A percentile compares a stretch with the other conserved stretches of the same genome.
Conservation (phyloP, 2,888 invertebrate species). For the Stramonita haemastoma region DNA sequence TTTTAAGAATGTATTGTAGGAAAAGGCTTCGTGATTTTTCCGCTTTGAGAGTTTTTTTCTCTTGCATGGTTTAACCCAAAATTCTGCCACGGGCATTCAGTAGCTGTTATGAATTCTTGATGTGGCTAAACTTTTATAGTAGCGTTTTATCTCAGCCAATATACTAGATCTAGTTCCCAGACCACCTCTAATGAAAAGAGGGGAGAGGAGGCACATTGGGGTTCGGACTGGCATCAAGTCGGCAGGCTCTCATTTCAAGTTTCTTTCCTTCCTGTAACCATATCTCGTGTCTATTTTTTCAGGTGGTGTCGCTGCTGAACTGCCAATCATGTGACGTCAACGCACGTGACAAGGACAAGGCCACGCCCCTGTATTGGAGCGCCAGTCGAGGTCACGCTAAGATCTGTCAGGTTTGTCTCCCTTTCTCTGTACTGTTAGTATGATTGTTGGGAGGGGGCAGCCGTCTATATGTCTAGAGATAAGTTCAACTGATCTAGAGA, state of each 20-base stretch:
- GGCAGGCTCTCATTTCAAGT: neutral
- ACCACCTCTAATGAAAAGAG: neutral
- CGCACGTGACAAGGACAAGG: constrained; percentile 58
- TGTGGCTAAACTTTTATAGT: too few relatives aligned
- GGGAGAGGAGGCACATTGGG: neutral
- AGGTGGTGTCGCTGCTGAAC: constrained; percentile 45
- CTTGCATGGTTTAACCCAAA: neutral
- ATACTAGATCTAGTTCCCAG: neutral
- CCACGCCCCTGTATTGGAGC: constrained; percentile 67
- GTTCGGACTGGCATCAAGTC: neutral
- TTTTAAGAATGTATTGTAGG: neutral
- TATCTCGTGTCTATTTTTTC: constrained; percentile 39
- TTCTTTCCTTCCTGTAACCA: too few relatives aligned
- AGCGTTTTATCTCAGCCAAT: neutral
- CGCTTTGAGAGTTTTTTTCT: neutral
- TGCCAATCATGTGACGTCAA: constrained; percentile 51
- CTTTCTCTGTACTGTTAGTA: too few relatives aligned
- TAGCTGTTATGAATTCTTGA: too few relatives aligned
- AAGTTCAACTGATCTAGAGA: too few relatives aligned
- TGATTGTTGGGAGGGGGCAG: too few relatives aligned
- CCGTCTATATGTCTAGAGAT: too few relatives aligned
- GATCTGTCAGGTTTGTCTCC: constrained; percentile 50
- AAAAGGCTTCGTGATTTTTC: neutral
- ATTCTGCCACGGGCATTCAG: neutral
- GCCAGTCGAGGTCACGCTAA: constrained; percentile 61